These are phyloP conservation scores for Poicephalus meyeri DNA, from an alignment of 2,113 vertebrate species.

Conservation along the genomic window DNA sequence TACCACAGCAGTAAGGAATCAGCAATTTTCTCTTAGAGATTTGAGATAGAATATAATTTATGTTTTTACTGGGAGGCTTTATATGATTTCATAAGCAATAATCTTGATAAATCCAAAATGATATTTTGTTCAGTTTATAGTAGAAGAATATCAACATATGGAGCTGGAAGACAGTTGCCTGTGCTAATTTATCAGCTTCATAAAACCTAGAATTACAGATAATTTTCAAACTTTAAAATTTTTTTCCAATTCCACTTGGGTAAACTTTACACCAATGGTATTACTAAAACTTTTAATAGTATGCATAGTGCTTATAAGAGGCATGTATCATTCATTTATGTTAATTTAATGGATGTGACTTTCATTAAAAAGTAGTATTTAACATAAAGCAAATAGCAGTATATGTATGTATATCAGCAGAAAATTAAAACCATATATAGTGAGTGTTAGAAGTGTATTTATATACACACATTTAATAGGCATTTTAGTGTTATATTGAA, in stretches of 20 bases:
- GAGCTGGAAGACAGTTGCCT: neutral
- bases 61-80: neutral
- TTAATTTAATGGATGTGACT: neutral
- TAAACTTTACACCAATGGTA: neutral
- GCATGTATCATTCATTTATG: neutral
- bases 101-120: neutral
- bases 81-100: neutral
- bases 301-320: neutral
- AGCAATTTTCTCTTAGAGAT: neutral
- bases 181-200: neutral
- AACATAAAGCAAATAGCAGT: neutral
- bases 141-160: neutral
- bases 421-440: conserved; percentile 53
- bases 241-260: neutral
- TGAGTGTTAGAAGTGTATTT: neutral
- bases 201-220: neutral
- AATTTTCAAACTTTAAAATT: neutral
- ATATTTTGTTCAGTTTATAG: neutral
- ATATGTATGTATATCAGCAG: neutral
- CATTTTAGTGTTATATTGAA: neutral
- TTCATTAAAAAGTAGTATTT: neutral
- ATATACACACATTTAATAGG: neutral
- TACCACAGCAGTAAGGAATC: neutral
- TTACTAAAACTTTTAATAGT: neutral
- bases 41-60: neutral